Percentiles rank a stretch among this genome's conserved stretches.
Evolutionary conservation across 2,888 invertebrate species (phyloP).

Genomic region (Cecidostiba fungosa): DNA sequence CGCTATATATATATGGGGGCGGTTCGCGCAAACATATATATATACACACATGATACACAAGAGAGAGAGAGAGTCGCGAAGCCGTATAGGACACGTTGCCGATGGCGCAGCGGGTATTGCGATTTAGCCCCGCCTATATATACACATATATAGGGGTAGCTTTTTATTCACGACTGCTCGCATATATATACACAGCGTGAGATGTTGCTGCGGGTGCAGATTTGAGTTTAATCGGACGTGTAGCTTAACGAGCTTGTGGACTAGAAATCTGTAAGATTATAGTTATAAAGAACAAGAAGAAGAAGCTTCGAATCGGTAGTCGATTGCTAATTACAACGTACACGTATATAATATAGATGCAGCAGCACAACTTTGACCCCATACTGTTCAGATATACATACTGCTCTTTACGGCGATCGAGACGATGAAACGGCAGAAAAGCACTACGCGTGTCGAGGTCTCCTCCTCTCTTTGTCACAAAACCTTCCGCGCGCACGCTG

Average conservation of each 20-base stretch:
- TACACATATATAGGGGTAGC: constrained; percentile 56
- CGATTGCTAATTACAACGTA: neutral
- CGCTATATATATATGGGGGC: neutral
- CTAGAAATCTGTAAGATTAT: neutral
- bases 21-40: neutral
- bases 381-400: neutral
- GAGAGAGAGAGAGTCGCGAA: neutral
- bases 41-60: no score
- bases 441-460: constrained; percentile 5
- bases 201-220: constrained; percentile 69
- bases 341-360: neutral
- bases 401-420: neutral
- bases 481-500: neutral
- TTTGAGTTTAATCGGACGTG: neutral
- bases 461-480: constrained; percentile 37
- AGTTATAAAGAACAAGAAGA: no score
- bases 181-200: constrained; percentile 71
- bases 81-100: neutral
- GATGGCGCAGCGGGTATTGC: neutral
- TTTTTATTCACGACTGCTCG: constrained; percentile 70
- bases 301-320: neutral
- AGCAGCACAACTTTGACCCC: neutral
- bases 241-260: neutral
- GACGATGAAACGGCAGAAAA: constrained; percentile 33
- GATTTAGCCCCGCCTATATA: neutral